Percentiles rank a stretch among this genome's conserved stretches.
Conservation (phyloP, 1,140 invertebrate genomes). For the Drosophila bifasciata region DNA sequence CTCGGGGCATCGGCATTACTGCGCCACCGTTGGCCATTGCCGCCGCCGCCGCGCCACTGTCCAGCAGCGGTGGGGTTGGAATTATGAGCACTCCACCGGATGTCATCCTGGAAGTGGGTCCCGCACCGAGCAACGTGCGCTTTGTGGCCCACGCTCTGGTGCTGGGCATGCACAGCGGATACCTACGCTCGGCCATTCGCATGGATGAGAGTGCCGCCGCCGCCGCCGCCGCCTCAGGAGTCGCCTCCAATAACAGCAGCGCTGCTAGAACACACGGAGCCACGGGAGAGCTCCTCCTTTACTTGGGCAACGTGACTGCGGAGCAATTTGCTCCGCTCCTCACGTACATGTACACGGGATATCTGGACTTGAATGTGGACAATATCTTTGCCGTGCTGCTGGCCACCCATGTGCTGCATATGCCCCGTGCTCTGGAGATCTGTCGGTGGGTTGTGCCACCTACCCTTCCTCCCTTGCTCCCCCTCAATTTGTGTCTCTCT, state of each 20-base stretch:
- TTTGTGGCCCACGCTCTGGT: constrained; percentile 89
- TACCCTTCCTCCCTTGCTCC: too few species aligned
- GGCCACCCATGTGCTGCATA: constrained; percentile 90
- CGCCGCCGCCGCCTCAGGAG: constrained; percentile 3
- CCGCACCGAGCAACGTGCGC: constrained; percentile 85
- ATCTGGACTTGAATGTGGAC: constrained; percentile 88
- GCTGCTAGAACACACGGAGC: not conserved
- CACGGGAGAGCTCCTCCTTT: constrained; percentile 83
- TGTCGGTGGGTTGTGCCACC: constrained; percentile 84
- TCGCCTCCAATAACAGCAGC: constrained; percentile 5
- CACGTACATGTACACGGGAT: constrained; percentile 91
- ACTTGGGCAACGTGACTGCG: constrained; percentile 86
- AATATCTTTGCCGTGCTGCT: constrained; percentile 90
- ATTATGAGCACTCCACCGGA: constrained; percentile 85
- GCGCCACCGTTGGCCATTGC: constrained; percentile 16
- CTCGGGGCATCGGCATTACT: constrained; percentile 6
- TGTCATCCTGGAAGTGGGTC: constrained; percentile 87
- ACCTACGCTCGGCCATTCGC: constrained; percentile 86
- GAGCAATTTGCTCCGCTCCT: constrained; percentile 90
- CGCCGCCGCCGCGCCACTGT: constrained; percentile 8
- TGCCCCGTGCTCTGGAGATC: constrained; percentile 89
- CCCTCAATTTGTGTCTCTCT: not conserved
- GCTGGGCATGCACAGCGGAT: constrained; percentile 89
- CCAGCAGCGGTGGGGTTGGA: constrained; percentile 46
- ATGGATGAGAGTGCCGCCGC: constrained; percentile 59